Evolutionary conservation across 2,113 vertebrate species (phyloP).

Genomic region (Microcebus lehilahytsara): DNA sequence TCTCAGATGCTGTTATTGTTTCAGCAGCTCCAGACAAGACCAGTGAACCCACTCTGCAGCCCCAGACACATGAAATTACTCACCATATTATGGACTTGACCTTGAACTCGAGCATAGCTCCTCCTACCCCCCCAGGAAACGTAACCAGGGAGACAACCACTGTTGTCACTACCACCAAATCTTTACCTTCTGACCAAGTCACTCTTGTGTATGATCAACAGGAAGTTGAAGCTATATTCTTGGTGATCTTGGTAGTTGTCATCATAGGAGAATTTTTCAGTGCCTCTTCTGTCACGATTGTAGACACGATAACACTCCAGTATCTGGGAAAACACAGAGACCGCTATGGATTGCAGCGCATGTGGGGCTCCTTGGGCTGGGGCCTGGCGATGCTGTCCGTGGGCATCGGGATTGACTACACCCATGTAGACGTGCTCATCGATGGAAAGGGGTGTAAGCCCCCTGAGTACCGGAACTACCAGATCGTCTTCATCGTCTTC

Average conservation of each 20-base stretch:
- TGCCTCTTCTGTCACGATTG: slow-evolving; percentile 96
- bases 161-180: slow-evolving; percentile 68
- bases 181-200: slow-evolving; percentile 78
- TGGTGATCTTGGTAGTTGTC: slow-evolving; percentile 94
- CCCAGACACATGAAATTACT: slow-evolving; percentile 9
- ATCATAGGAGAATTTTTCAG: slow-evolving; percentile 99
- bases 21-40: slow-evolving; percentile 48
- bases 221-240: slow-evolving; percentile 93
- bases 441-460: slow-evolving; percentile 87
- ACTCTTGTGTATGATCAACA: slow-evolving; percentile 87
- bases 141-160: slow-evolving; percentile 27
- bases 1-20: slow-evolving; percentile 42
- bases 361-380: slow-evolving; percentile 99
- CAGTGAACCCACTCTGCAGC: slow-evolving; percentile 28
- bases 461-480: slow-evolving; percentile 94
- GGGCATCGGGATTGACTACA: slow-evolving; percentile 97
- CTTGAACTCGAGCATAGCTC: slow-evolving; percentile 49
- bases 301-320: slow-evolving; percentile 97
- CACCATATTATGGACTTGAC: slow-evolving; percentile 39
- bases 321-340: slow-evolving; percentile 95
- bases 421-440: slow-evolving; percentile 82
- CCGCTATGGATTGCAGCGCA: slow-evolving; percentile 96
- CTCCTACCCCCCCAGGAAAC: slow-evolving; percentile 26
- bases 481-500: slow-evolving; percentile 95
- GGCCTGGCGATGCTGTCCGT: slow-evolving; percentile 96